Base-by-base conservation (phyloP, 2,888 invertebrate genomes). In the Branchellion lobata region DNA sequence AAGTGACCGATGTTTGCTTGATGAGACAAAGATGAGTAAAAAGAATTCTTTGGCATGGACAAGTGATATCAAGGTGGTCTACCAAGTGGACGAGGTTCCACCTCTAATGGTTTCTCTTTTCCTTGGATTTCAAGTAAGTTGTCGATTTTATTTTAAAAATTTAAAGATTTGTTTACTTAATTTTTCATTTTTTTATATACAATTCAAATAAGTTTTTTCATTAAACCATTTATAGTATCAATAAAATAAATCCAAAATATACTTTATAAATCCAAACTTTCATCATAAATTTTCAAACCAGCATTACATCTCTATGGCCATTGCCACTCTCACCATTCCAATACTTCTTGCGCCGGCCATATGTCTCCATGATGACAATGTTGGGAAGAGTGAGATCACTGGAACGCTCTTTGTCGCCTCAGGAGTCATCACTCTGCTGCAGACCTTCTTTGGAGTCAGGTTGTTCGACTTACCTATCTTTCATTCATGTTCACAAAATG, bases 291-390 rank as follows among this genome's bases (percentile, higher is more conserved):
- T n/a, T n/a, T n/a, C n/a, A n/a, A n/a, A n/a, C n/a, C n/a, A 86
- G 86, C 85, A 86, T 36, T 86, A 85, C 80, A 81, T 86, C 71
- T 93, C 93, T 0, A 93, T 94, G 92, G 93, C 94, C 81, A 93
- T 93, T 0, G 84, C 85, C 0, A 93, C 93, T 51, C 92, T 94
- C 14, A 92, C 93, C 0, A 92, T 93, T 82, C 94, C 94, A 0
- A 92, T 93, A 85, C 92, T 94, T 81, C 87, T 94, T 81, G 92
- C 92, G n/a, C 92, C 93, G 0, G 92, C 92, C 1, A 90, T 94
- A 18, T 94, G 93, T 86, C 93, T 94, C 91, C 89, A 89, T 3
- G 84, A 85, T 0, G 86, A 86, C 78, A 82, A 84, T 21, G 85
- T 87, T 0, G 87, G 85, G 0, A 84, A 86, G 75, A 85, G 86